A percentile compares a stretch with the other conserved stretches of the same genome.
These are phyloP conservation scores for Trypoxylus dichotomus DNA, from an alignment of 1,140 invertebrate genomes.

Conservation along the genomic window DNA sequence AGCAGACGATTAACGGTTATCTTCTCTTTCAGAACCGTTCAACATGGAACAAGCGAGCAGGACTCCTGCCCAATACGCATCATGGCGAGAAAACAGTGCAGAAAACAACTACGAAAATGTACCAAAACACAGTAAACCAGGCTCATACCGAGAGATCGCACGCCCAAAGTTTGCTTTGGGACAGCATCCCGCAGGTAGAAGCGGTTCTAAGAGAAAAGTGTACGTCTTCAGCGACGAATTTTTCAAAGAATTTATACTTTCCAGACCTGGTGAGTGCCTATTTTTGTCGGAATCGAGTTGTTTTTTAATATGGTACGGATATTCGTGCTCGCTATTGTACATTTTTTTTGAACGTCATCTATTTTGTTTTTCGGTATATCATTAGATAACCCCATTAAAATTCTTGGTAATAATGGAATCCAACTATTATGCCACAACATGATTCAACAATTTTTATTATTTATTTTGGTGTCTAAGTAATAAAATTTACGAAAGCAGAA, in stretches of 20 bases:
- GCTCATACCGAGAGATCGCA: constrained; percentile 15
- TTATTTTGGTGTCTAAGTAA: too few species aligned
- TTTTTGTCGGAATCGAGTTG: too few species aligned
- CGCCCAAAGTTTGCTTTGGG: neutral
- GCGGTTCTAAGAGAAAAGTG: neutral
- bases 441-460: too few species aligned
- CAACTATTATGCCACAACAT: too few species aligned
- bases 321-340: neutral
- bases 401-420: too few species aligned
- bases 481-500: too few species aligned
- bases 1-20: neutral
- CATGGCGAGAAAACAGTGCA: constrained; percentile 24
- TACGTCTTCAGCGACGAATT: neutral
- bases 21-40: neutral
- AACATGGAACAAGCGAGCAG: constrained; percentile 10
- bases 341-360: too few species aligned
- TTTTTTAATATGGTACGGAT: neutral
- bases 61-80: constrained; percentile 7
- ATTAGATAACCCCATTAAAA: too few species aligned
- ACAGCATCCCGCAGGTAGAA: neutral
- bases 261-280: neutral
- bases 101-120: neutral
- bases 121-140: constrained; percentile 16
- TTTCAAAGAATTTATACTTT: neutral
- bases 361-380: too few species aligned